Percentiles rank a stretch among this genome's conserved stretches.
phyloP scores from a whole-genome alignment of 2,797 vertebrate species.

The Enteromius viviparus region DNA sequence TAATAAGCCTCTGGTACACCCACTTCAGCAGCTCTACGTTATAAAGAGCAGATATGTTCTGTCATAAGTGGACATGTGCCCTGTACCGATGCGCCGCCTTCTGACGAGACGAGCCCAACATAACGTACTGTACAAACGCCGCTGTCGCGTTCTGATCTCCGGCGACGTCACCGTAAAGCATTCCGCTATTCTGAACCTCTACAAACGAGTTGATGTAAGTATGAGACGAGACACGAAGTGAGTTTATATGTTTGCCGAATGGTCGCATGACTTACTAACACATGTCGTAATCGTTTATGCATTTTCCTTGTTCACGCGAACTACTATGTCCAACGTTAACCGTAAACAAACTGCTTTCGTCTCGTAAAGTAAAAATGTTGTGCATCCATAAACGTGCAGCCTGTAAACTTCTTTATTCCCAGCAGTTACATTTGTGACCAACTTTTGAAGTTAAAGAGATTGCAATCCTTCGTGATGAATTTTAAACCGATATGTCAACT shows the following conservation, averaged over 20 bases:
- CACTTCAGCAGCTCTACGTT: not conserved
- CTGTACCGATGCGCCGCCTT: not conserved
- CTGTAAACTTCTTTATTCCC: not conserved
- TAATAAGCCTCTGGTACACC: not conserved
- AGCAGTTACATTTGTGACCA: not conserved
- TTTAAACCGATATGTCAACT: not conserved
- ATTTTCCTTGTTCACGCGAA: no score
- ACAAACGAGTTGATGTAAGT: not conserved
- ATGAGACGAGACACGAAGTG: not conserved
- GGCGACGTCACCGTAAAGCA: not conserved
- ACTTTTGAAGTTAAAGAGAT: not conserved
- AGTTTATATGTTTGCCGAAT: not conserved
- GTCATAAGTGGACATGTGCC: not conserved
- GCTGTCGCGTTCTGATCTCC: not conserved
- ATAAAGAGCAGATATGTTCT: not conserved
- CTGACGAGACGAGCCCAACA: not conserved
- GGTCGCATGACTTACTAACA: not conserved
- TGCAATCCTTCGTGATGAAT: not conserved
- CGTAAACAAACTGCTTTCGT: not conserved
- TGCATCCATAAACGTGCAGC: not conserved
- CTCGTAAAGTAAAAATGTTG: not conserved
- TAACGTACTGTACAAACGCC: not conserved
- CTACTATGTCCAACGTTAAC: no score
- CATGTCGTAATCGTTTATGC: no score
- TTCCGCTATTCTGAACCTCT: not conserved